phyloP scores from a whole-genome alignment of 2,113 vertebrate species.

The Nyctereutes procyonoides region DNA sequence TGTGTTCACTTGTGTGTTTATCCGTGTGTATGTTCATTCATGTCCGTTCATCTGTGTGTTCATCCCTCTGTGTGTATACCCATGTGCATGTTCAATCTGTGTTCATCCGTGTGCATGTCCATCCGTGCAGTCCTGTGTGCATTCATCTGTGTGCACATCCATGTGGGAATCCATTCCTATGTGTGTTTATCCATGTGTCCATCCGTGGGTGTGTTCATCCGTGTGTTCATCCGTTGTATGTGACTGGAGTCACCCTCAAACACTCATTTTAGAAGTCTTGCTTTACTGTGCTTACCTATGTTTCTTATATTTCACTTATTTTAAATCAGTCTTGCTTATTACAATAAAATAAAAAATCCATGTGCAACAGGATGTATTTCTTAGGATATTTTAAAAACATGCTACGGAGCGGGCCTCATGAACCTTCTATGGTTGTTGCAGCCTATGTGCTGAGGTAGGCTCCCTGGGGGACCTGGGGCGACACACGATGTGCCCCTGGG shows the following conservation, averaged over 20 bases:
- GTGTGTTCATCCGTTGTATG: no score
- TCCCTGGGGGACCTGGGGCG: not conserved
- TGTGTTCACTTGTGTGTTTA: no score
- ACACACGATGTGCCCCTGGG: not conserved
- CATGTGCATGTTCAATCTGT: no score
- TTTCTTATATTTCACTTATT: not conserved
- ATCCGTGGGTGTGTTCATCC: no score
- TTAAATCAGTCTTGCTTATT: not conserved
- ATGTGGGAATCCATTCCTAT: no score
- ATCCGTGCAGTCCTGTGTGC: no score
- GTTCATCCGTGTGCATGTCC: no score
- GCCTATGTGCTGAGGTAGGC: not conserved
- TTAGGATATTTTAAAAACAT: not conserved
- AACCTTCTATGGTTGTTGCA: no score
- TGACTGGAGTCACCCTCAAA: not conserved
- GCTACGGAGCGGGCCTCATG: rapidly evolving
- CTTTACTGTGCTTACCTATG: not conserved
- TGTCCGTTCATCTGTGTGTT: no score
- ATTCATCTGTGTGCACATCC: not conserved
- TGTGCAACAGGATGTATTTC: not conserved
- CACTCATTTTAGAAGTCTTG: not conserved
- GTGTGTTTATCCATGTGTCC: no score
- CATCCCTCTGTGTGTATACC: no score
- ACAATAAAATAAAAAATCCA: not conserved
- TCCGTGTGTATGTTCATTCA: not conserved